Evolutionary conservation across 2,888 invertebrate genomes (phyloP), one percentile per base, ranked within the genome.

Genomic region (Acronicta alni): DNA sequence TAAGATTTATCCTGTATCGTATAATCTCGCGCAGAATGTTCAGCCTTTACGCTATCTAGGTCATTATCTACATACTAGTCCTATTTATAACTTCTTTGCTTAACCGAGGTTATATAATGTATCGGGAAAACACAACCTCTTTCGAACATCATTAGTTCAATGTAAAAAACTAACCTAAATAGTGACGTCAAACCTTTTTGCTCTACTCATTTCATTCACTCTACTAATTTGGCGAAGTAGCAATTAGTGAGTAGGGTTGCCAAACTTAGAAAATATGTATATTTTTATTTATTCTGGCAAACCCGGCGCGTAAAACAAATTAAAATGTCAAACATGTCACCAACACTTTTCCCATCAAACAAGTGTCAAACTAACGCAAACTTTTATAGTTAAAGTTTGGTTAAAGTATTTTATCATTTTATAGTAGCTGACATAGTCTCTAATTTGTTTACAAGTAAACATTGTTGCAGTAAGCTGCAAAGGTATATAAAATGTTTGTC

Each of bases 171-270:
- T 44, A 30, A 15, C n/a, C 44, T 10, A 17, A 65, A 55, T 39
- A 51, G 44, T 56, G 42, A 53, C 62, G 39, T 53, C 10, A 51
- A 48, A 55, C 14, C 35, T 64, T 68, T 65, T 66, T 54, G n/a
- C n/a, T n/a, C 32, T 18, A 48, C 51, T 12, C 32, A 55, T 68
- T 65, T 65, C 51, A 39, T 26, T 46, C 18, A 37, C 46, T 62
- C 16, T 53, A 54, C 15, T 32, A 54, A 56, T 53, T 59, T 52
- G 14, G 17, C 18, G 17, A 49, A 41, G 20, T 52, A 30, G 48
- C 42, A 54, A 49, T 55, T 56, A 60, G 23, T 16, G 38, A 41
- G 26, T 47, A 39, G 53, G 12, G 46, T 37, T 69, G n/a, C 20
- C 47, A 57, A 57, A 57, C 57, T 43, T 17, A 59, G 43, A 23